Conservation (phyloP, 2,797 vertebrate genomes). For the Hippocampus kuda region DNA sequence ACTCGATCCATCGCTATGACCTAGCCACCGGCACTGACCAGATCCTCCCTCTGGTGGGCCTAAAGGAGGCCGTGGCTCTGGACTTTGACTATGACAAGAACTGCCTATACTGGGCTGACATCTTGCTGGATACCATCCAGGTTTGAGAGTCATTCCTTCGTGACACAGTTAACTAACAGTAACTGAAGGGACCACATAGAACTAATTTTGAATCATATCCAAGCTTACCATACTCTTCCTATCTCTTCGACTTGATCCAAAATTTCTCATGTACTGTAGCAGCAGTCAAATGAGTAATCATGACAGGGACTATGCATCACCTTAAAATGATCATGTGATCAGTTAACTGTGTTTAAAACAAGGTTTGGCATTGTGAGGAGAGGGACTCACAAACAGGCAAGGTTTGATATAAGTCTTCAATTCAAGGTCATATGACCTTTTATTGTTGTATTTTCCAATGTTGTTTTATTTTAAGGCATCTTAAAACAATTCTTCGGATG, state of each 20-base stretch:
- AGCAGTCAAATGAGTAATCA: background rate
- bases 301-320: background rate
- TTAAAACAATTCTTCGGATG: background rate
- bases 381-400: background rate
- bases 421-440: background rate
- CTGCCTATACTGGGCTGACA: constrained; percentile 97
- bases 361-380: background rate
- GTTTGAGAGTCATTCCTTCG: constrained; percentile 46
- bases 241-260: background rate
- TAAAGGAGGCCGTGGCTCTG: constrained; percentile 84
- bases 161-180: background rate
- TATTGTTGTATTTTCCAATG: too few relatives aligned
- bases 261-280: background rate
- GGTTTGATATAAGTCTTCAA: background rate
- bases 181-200: background rate
- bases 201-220: background rate
- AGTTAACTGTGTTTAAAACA: background rate
- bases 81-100: constrained; percentile 94
- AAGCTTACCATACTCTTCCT: too few relatives aligned
- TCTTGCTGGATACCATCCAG: constrained; percentile 91
- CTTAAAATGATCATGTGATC: background rate
- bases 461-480: background rate
- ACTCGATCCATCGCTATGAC: constrained; percentile 90
- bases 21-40: constrained; percentile 83
- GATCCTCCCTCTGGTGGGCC: constrained; percentile 77